These are phyloP conservation scores for Sesia bembeciformis DNA, from an alignment of 2,888 invertebrate species.

Conservation along the genomic window DNA sequence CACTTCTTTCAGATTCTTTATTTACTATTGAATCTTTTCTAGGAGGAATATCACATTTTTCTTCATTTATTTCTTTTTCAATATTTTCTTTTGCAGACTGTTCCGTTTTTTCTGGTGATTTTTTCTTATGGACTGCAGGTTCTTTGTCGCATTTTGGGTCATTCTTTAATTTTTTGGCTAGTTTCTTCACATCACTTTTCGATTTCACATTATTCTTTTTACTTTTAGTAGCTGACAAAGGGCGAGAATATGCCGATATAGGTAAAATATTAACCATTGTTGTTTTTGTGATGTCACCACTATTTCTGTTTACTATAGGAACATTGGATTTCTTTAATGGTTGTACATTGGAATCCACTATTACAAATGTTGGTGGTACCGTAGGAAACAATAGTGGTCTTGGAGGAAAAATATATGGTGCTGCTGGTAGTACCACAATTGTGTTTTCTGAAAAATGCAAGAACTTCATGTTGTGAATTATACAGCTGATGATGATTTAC, in stretches of 20 bases:
- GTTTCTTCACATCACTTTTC: conserved; percentile 30
- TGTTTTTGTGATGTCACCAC: conserved; percentile 57
- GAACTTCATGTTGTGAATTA: too few relatives aligned
- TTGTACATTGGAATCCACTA: conserved; percentile 52
- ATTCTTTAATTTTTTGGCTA: conserved; percentile 22
- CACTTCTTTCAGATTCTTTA: conserved; percentile 1
- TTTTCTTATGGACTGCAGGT: conserved; percentile 1
- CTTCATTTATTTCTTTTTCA: conserved; percentile 4
- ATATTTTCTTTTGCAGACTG: conserved; percentile 7
- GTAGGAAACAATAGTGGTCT: conserved; percentile 54
- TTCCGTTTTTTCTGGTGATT: conserved; percentile 3
- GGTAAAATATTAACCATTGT: conserved; percentile 68
- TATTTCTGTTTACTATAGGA: conserved; percentile 45
- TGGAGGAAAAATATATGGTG: conserved; percentile 62
- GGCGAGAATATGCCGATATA: conserved; percentile 64
- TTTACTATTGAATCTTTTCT: conserved; percentile 3
- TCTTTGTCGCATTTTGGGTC: conserved; percentile 13
- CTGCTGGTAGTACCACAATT: conserved; percentile 55
- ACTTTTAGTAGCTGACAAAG: conserved; percentile 46
- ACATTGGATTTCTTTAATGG: conserved; percentile 39
- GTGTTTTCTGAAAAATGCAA: conserved; percentile 33
- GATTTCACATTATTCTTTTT: conserved; percentile 40
- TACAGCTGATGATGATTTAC: too few relatives aligned
- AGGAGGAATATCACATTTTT: conserved; percentile 2
- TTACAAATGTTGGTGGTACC: conserved; percentile 51